Base-by-base conservation (phyloP, 2,797 vertebrate species). In the Neosilurus mollespiculum region DNA sequence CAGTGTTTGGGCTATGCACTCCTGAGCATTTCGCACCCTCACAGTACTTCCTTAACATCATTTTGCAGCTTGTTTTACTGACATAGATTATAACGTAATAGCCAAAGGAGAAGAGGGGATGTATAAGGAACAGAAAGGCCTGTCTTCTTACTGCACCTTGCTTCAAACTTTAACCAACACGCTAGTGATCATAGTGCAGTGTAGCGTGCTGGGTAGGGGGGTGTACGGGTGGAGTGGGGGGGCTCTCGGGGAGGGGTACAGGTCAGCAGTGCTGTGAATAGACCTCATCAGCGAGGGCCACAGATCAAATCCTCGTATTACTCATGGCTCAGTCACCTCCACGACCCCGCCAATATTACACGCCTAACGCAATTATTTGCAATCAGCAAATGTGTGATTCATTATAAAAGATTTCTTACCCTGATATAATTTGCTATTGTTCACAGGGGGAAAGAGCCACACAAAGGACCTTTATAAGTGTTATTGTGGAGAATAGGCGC, bases 371-470 rank as follows among this genome's bases (percentile, higher is more conserved):
- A 99, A 99, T 98, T 96, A 97, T 95, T 95, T 91, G 96, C 97
- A 99, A 98, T 99, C 98, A 99, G 96, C 93, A 96, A 96, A 97
- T 96, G 95, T 94, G 94, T 90, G 95, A 93, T 97, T 98, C 96
- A 96, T 97, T 96, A 96, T 93, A 95, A 96, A 95, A 88, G 89
- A 88, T 93, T 91, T 92, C 84, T 94, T 95, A 92, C 89, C 90
- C 93, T 94, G 94, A 94, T 89, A 91, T 95, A 93, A 95, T 97
- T 96, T 97, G 90, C 93, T 94, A 96, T 96, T 97, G 95, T 97
- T 96, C 94, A 20, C 84, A 84, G 93, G 91, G 84, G 93, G 91
- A 93, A 95, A 95, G 93, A 92, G 91, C 91, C 90, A 86, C 90
- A 90, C 90, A 90, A 93, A 93, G 88, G 92, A 92, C 88, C 89